phyloP scores from a whole-genome alignment of 2,113 vertebrate species.

The Chitala chitala region DNA sequence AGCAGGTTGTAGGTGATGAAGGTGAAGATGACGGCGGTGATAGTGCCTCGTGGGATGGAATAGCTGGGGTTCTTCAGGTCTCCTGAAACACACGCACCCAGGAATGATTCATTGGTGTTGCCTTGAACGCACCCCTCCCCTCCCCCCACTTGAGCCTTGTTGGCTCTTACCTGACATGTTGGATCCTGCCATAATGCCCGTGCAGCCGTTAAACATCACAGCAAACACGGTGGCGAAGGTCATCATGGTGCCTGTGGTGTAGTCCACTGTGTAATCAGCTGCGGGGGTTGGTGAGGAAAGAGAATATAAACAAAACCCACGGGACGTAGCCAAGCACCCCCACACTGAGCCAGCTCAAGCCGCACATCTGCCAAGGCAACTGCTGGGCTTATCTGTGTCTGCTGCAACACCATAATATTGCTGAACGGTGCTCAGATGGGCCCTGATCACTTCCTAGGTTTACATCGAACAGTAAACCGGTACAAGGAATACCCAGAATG shows the following conservation, averaged over 20 bases:
- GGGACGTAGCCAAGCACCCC: not conserved
- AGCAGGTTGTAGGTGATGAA: slow-evolving; percentile 80
- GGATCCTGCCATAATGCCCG: slow-evolving; percentile 82
- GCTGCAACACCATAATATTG: too few species aligned
- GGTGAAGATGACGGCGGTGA: slow-evolving; percentile 83
- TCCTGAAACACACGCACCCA: slow-evolving; percentile 54
- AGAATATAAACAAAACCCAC: not conserved
- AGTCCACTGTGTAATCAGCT: slow-evolving; percentile 69
- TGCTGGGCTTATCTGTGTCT: too few species aligned
- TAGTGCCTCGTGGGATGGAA: slow-evolving; percentile 82
- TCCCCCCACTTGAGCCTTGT: not conserved
- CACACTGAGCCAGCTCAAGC: too few species aligned
- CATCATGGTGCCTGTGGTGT: slow-evolving; percentile 70
- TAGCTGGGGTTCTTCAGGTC: slow-evolving; percentile 82
- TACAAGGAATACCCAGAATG: too few species aligned
- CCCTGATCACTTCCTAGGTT: too few species aligned
- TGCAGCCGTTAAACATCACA: slow-evolving; percentile 84
- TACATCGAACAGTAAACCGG: too few species aligned
- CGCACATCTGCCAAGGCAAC: too few species aligned
- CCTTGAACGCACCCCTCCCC: not conserved
- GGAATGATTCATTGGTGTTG: too few species aligned
- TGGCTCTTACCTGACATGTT: slow-evolving; percentile 75
- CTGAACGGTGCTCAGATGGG: too few species aligned
- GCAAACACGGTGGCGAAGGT: slow-evolving; percentile 76
- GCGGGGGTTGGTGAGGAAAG: slow-evolving; percentile 11